Evolutionary conservation across 2,797 vertebrate species (phyloP).

Genomic region (Fratercula arctica): DNA sequence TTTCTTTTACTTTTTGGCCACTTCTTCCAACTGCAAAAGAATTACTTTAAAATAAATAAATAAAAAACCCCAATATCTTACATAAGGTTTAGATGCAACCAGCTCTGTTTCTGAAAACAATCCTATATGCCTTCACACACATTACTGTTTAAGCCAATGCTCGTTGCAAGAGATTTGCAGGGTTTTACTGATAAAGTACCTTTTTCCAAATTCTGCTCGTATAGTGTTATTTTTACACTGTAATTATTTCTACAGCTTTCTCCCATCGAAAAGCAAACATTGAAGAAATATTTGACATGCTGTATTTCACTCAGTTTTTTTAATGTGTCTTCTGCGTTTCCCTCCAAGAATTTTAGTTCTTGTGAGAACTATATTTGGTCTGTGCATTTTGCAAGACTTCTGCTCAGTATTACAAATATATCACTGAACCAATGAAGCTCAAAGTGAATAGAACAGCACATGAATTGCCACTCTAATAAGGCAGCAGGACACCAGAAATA

Average conservation of each 20-base stretch:
- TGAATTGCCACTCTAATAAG: background rate
- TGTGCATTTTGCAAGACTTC: background rate
- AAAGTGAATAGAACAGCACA: background rate
- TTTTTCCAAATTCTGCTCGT: background rate
- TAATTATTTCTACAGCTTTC: background rate
- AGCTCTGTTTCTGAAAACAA: background rate
- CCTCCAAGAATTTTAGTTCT: background rate
- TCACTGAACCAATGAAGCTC: background rate
- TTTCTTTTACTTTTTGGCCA: background rate
- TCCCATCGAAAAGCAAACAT: background rate
- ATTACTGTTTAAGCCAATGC: background rate
- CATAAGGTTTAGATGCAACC: background rate
- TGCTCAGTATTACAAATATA: background rate
- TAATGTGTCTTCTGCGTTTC: background rate
- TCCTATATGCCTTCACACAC: background rate
- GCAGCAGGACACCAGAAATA: background rate
- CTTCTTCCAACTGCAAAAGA: background rate
- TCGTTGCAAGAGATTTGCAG: background rate
- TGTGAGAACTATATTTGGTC: background rate
- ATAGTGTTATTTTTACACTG: background rate
- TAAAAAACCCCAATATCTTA: background rate
- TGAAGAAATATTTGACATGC: background rate
- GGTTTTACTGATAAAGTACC: background rate
- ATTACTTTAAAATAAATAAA: background rate
- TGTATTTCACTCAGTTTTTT: background rate